phyloP scores from a whole-genome alignment of 2,797 vertebrate species.

The Triplophysa yarkandensis region DNA sequence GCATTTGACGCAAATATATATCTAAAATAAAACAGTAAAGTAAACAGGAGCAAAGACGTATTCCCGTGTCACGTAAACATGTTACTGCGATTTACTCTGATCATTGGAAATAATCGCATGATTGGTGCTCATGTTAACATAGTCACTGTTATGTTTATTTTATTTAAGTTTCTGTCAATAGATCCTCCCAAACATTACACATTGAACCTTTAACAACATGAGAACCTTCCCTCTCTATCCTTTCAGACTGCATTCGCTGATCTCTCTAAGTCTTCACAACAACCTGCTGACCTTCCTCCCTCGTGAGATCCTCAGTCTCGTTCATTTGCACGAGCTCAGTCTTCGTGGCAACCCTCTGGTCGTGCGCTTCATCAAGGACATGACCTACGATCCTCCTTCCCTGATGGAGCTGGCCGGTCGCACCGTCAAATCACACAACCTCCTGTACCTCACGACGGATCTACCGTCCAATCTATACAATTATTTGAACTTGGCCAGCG shows the following conservation, averaged over 20 bases:
- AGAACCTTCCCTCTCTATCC: background rate
- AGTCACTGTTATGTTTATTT: too few species aligned
- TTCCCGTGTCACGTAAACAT: too few species aligned
- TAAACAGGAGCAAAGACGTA: too few species aligned
- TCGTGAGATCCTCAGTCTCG: constrained; percentile 92
- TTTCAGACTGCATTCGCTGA: constrained; percentile 87
- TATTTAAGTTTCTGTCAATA: too few species aligned
- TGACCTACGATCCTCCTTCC: constrained; percentile 91
- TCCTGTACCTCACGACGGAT: constrained; percentile 81
- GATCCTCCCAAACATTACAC: too few species aligned
- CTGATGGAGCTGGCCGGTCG: constrained; percentile 93
- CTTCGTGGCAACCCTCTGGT: constrained; percentile 95
- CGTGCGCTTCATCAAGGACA: constrained; percentile 94
- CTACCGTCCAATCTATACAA: constrained; percentile 83
- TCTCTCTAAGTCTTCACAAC: constrained; percentile 96
- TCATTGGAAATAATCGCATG: too few species aligned
- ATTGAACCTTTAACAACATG: background rate
- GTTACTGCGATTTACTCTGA: too few species aligned
- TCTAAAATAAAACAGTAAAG: too few species aligned
- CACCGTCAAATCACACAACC: constrained; percentile 87
- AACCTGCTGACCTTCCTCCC: constrained; percentile 96
- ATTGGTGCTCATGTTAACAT: too few species aligned
- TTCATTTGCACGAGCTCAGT: constrained; percentile 94
- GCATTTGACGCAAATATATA: too few species aligned
- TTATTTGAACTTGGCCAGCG: constrained; percentile 93